Evolutionary conservation across 2,888 invertebrate genomes (phyloP).

Genomic region (Cephonodes hylas): DNA sequence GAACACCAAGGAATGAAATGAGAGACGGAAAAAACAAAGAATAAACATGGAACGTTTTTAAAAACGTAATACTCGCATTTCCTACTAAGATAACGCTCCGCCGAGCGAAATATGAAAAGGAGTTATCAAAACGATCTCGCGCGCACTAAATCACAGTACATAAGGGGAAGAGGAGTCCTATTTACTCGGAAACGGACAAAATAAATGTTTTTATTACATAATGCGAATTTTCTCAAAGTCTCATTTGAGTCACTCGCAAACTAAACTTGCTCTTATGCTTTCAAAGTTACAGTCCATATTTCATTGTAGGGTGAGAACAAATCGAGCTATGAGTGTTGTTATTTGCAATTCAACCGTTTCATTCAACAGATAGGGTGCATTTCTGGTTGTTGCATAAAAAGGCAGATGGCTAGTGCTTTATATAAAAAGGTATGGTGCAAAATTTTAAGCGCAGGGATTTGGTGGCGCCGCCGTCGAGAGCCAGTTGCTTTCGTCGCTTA

Average conservation of each 20-base stretch:
- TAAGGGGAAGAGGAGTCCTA: conserved; percentile 77
- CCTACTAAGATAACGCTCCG: conserved; percentile 74
- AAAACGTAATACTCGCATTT: conserved; percentile 67
- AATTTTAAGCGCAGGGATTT: conserved; percentile 80
- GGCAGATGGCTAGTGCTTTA: conserved; percentile 60
- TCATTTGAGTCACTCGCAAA: conserved; percentile 38
- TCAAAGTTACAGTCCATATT: conserved; percentile 42
- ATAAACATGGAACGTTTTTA: conserved; percentile 38
- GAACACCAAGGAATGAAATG: conserved; percentile 46
- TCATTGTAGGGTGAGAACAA: conserved; percentile 26
- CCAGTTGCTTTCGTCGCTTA: conserved; percentile 35
- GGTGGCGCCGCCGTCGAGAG: conserved; percentile 46
- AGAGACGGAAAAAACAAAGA: conserved; percentile 37
- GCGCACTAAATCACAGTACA: conserved; percentile 78
- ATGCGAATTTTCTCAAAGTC: conserved; percentile 76
- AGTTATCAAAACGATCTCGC: conserved; percentile 79
- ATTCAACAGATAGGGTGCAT: conserved; percentile 29
- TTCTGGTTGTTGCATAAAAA: conserved; percentile 33
- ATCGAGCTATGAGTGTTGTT: conserved; percentile 24
- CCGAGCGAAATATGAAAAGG: conserved; percentile 75
- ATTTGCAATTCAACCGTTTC: conserved; percentile 38
- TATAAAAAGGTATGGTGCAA: conserved; percentile 74
- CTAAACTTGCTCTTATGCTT: conserved; percentile 36
- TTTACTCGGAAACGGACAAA: conserved; percentile 79
- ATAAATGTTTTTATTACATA: conserved; percentile 81